Evolutionary conservation across 2,113 vertebrate species (phyloP).

Genomic region (Mobula birostris): DNA sequence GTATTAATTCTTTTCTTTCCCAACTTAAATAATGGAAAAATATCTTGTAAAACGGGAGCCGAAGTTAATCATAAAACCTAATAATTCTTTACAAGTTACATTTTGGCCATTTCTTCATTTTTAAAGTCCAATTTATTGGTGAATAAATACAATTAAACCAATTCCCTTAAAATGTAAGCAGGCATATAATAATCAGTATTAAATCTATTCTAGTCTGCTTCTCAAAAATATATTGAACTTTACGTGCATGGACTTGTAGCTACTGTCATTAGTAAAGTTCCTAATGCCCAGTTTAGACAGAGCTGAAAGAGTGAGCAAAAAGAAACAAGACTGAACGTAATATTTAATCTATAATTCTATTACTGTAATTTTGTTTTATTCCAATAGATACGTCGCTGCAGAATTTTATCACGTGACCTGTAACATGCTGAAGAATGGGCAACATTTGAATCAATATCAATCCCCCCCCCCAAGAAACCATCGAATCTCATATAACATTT

Average conservation of each 20-base stretch:
- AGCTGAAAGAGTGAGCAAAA: background rate
- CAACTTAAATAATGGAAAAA: slow-evolving; percentile 1
- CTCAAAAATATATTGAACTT: slow-evolving; percentile 13
- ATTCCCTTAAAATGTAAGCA: background rate
- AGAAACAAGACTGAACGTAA: background rate
- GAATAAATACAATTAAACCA: background rate
- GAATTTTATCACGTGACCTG: slow-evolving; percentile 27
- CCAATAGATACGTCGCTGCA: background rate
- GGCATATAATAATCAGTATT: background rate
- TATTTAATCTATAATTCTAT: slow-evolving; percentile 15
- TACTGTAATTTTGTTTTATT: background rate
- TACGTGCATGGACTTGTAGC: background rate
- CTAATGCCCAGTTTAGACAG: background rate
- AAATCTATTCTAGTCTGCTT: background rate
- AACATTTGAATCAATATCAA: slow-evolving; percentile 24
- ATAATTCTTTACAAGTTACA: background rate
- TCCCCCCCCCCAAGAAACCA: background rate
- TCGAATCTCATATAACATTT: slow-evolving; percentile 9
- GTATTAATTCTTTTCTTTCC: slow-evolving; percentile 8
- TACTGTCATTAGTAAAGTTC: slow-evolving; percentile 17
- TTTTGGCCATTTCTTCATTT: background rate
- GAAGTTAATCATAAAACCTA: background rate
- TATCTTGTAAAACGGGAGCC: background rate
- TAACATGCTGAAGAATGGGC: slow-evolving; percentile 17
- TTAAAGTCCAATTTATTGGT: background rate